phyloP scores from a whole-genome alignment of 2,797 vertebrate genomes.

The Rhinophrynus dorsalis region DNA sequence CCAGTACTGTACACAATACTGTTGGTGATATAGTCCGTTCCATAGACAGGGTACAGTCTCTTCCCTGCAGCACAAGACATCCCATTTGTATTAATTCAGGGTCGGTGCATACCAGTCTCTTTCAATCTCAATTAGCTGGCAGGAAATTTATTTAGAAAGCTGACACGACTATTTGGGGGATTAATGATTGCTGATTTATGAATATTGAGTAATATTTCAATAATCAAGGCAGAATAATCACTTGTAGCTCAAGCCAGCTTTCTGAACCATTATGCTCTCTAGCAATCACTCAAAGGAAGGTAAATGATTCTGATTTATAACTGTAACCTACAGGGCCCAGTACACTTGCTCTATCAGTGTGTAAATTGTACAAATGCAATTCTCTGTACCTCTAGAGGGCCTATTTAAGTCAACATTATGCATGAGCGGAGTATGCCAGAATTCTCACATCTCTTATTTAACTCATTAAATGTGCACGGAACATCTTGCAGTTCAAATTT shows the following conservation, averaged over 20 bases:
- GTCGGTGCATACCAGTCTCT: slow-evolving; percentile 57
- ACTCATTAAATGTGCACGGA: slow-evolving; percentile 74
- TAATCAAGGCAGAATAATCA: slow-evolving; percentile 66
- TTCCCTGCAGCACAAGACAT: slow-evolving; percentile 10
- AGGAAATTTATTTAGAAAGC: slow-evolving; percentile 73
- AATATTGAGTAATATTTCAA: slow-evolving; percentile 73
- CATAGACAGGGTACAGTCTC: no score
- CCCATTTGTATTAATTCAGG: slow-evolving; percentile 59
- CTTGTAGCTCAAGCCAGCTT: slow-evolving; percentile 60
- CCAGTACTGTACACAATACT: no score
- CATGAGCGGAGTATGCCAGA: slow-evolving; percentile 68
- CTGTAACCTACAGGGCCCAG: slow-evolving; percentile 73
- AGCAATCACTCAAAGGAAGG: slow-evolving; percentile 73
- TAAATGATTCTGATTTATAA: slow-evolving; percentile 81
- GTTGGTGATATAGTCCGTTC: no score
- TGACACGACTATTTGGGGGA: slow-evolving; percentile 74
- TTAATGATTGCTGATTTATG: slow-evolving; percentile 80
- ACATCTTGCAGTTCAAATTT: slow-evolving; percentile 81
- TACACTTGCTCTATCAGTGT: slow-evolving; percentile 73
- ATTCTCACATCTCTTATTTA: slow-evolving; percentile 78
- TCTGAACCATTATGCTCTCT: slow-evolving; percentile 60
- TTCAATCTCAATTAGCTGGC: slow-evolving; percentile 76
- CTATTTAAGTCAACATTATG: slow-evolving; percentile 80
- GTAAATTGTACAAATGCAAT: slow-evolving; percentile 73
- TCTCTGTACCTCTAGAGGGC: slow-evolving; percentile 69